phyloP scores from a whole-genome alignment of 92 coral and sea anemone genomes.

The Phenganax stokvisi region DNA sequence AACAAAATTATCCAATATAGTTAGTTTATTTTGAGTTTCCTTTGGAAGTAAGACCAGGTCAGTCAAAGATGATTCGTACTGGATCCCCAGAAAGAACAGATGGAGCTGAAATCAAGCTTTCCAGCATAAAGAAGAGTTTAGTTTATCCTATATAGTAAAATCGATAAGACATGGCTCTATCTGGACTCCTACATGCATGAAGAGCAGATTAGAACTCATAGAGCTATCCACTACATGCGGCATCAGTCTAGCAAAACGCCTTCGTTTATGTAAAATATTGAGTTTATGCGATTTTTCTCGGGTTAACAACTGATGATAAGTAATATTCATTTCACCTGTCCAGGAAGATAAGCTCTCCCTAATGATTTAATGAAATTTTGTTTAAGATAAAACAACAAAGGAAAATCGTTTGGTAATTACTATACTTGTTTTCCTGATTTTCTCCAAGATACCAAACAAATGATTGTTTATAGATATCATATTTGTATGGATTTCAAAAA shows the following conservation, averaged over 20 bases:
- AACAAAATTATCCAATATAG: no score
- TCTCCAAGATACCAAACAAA: constrained; percentile 3
- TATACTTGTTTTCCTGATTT: constrained; percentile 10
- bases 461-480: constrained; percentile 8
- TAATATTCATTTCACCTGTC: constrained; percentile 16
- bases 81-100: no score
- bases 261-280: neutral
- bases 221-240: no score
- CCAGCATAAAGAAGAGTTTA: neutral
- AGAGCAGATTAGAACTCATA: no score
- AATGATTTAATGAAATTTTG: constrained; percentile 36
- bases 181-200: neutral
- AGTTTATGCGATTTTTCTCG: neutral
- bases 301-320: constrained; percentile 14
- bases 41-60: no score
- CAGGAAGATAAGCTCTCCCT: constrained; percentile 3
- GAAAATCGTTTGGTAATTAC: constrained; percentile 7
- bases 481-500: neutral
- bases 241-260: neutral
- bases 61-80: no score
- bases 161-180: neutral
- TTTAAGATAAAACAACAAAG: constrained; percentile 24
- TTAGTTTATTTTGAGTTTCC: no score
- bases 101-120: neutral
- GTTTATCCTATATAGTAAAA: neutral